Percentiles rank a stretch among this genome's conserved stretches.
Conservation (phyloP, 2,888 invertebrate species). For the Drosophila prolongata region DNA sequence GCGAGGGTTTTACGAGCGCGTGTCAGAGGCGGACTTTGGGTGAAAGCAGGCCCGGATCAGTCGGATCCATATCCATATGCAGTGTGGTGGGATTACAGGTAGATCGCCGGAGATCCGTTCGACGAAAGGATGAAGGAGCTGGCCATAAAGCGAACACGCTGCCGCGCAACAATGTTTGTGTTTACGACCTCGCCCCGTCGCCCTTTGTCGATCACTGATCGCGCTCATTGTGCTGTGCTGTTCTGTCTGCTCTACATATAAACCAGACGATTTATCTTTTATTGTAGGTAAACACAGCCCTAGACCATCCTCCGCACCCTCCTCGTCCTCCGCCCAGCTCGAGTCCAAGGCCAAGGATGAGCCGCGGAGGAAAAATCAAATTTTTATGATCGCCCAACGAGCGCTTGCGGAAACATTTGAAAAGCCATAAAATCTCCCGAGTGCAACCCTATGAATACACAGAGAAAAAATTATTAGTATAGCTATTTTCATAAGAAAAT, state of each 20-base stretch:
- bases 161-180: constrained; percentile 42
- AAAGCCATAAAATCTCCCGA: constrained; percentile 67
- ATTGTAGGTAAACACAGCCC: constrained; percentile 73
- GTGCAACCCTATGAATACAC: constrained; percentile 64
- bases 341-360: constrained; percentile 75
- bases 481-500: no score
- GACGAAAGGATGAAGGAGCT: constrained; percentile 70
- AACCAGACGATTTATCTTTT: constrained; percentile 78
- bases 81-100: neutral
- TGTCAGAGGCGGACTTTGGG: constrained; percentile 35
- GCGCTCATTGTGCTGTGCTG: constrained; percentile 68
- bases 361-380: constrained; percentile 67
- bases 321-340: constrained; percentile 18
- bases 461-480: neutral
- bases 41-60: constrained; percentile 28
- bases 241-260: constrained; percentile 79
- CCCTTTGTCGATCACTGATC: constrained; percentile 63
- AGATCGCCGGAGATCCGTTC: constrained; percentile 30
- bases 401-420: constrained; percentile 77
- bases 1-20: constrained; percentile 64
- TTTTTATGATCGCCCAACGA: constrained; percentile 63
- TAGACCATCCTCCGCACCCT: constrained; percentile 30
- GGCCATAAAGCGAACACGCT: constrained; percentile 43
- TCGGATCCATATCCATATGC: constrained; percentile 9
- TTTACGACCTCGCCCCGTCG: constrained; percentile 55